These are phyloP conservation scores for Hyperoplus immaculatus DNA, from an alignment of 2,797 vertebrate genomes.

Conservation along the genomic window DNA sequence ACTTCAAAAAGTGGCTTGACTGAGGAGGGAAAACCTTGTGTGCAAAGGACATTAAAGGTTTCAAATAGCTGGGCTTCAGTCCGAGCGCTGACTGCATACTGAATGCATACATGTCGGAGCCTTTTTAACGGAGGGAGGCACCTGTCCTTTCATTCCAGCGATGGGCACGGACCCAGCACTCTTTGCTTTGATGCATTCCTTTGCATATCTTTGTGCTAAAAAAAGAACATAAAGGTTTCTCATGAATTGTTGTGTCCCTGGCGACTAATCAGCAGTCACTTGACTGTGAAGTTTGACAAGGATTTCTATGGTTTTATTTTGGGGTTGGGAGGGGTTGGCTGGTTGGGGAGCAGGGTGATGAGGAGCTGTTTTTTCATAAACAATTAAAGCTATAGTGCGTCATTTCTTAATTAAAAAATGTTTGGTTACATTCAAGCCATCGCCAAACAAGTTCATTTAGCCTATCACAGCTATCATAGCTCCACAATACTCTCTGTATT, in stretches of 20 bases:
- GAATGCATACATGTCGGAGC: conserved; percentile 70
- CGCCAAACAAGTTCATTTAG: too few species aligned
- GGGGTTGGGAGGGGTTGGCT: background rate
- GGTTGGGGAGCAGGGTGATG: conserved; percentile 10
- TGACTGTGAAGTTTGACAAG: conserved; percentile 61
- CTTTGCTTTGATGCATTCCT: conserved; percentile 79
- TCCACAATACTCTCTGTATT: too few species aligned
- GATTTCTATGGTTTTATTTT: conserved; percentile 44
- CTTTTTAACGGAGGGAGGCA: conserved; percentile 60
- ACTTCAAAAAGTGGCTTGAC: conserved; percentile 79
- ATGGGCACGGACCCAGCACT: conserved; percentile 67
- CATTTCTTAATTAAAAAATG: too few species aligned
- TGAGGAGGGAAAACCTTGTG: conserved; percentile 74
- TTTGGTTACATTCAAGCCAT: too few species aligned
- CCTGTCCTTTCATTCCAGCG: conserved; percentile 75
- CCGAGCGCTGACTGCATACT: conserved; percentile 69
- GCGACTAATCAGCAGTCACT: conserved; percentile 67
- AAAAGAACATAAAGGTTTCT: conserved; percentile 56
- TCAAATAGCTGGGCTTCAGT: conserved; percentile 63
- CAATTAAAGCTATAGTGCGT: background rate
- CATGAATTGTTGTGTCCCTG: conserved; percentile 70
- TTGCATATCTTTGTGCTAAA: conserved; percentile 79
- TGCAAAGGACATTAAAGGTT: conserved; percentile 80
- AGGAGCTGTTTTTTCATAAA: conserved; percentile 77
- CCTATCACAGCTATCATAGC: too few species aligned